Evolutionary conservation across 2,113 vertebrate species (phyloP).

Genomic region (Anoplopoma fimbria): DNA sequence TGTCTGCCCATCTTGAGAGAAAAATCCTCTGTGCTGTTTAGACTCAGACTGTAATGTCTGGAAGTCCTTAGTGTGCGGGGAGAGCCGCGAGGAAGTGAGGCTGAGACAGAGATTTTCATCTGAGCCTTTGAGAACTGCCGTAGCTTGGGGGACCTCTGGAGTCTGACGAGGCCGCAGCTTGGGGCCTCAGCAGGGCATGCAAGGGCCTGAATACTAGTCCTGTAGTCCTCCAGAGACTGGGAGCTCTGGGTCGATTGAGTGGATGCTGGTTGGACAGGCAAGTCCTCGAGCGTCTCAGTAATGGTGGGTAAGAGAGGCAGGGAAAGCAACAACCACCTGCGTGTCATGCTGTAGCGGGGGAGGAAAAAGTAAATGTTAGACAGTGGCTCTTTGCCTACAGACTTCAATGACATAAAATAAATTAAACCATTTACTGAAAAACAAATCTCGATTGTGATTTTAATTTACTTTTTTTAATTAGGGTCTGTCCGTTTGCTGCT

Average conservation of each 20-base stretch:
- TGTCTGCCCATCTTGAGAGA: conserved; percentile 68
- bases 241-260: conserved; percentile 54
- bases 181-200: conserved; percentile 67
- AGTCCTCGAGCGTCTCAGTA: conserved; percentile 82
- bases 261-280: conserved; percentile 49
- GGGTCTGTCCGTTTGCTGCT: background rate
- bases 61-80: conserved; percentile 66
- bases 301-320: conserved; percentile 83
- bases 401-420: background rate
- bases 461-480: background rate
- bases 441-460: background rate
- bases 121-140: conserved; percentile 76
- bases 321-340: conserved; percentile 68
- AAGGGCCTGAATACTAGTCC: conserved; percentile 83
- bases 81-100: conserved; percentile 63
- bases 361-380: conserved; percentile 19
- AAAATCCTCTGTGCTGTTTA: conserved; percentile 70
- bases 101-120: conserved; percentile 70
- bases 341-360: conserved; percentile 77
- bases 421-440: background rate
- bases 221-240: conserved; percentile 83
- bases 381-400: background rate
- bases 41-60: conserved; percentile 48
- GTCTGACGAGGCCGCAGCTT: conserved; percentile 73
- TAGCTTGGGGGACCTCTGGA: conserved; percentile 71